Evolutionary conservation across 1,140 invertebrate genomes (phyloP), one percentile per base, ranked within the genome.

Genomic region (Nephotettix cincticeps): DNA sequence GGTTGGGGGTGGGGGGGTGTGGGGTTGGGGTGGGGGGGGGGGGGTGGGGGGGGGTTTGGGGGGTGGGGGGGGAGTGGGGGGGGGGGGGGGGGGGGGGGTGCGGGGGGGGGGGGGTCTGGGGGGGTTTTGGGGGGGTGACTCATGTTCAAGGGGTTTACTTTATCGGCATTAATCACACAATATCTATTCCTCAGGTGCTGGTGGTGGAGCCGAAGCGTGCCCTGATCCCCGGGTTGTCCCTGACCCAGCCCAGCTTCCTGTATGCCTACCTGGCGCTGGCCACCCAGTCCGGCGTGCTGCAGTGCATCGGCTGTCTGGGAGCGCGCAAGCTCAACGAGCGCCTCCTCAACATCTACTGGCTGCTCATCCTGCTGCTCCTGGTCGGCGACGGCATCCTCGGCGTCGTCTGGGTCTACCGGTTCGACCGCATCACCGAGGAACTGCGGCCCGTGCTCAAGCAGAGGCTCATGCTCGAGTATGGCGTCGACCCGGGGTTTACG

Each of bases 381-480:
- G 89, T 93, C 74, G 93, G 93, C 27, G 93, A 96, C 85, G 88
- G 89, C 0, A 85, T 94, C 1, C 87, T 95, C 30, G 93, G 93
- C 17, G 86, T 93, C n/a, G 91, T 92, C 73, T 96, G 93, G 93
- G 87, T 93, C 69, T 92, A 93, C 79, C 83, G 91, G 17, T 93
- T 93, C 78, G 90, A 93, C 75, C 85, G 85, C 70, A 89, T 95
- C 68, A 86, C 89, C 74, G 82, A 88, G 40, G 89, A 91, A 72
- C 83, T 95, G 19, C 83, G 86, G 66, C 89, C 89, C 0, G 87
- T 86, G 36, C 82, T 95, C 19, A 86, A 84, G 40, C 79, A 85
- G 32, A 81, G 84, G 68, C 76, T 87, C n/a, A 72, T 63, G 9
- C 72, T 81, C 25, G 89, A 91, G 71, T 96, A 95, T 83, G 88